Percentiles rank a stretch among this genome's conserved stretches.
Conservation (phyloP, 2,888 invertebrate species). For the Cancer borealis region DNA sequence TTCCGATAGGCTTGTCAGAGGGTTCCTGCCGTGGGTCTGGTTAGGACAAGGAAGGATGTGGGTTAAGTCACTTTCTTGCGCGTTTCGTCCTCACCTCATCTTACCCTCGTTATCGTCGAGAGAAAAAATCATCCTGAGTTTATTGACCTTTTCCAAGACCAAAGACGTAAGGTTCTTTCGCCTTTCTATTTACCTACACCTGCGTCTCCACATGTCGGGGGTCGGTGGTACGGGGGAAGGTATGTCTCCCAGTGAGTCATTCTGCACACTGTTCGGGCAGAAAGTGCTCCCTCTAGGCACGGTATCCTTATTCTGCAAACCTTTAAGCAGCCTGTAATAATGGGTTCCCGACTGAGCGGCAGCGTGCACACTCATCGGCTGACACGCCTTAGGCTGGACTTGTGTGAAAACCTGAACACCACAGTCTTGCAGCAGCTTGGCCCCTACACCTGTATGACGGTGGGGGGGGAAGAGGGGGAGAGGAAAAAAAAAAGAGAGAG, state of each 20-base stretch:
- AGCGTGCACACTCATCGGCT: not conserved
- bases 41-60: not conserved
- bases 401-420: not conserved
- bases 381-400: not conserved
- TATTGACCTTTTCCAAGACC: not conserved
- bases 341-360: not conserved
- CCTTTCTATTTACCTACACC: not conserved
- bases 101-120: not conserved
- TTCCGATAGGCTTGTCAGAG: not conserved
- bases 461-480: not conserved
- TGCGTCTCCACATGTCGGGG: not conserved
- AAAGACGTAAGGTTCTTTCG: not conserved
- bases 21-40: no score
- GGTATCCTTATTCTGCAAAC: not conserved
- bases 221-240: not conserved
- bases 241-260: not conserved
- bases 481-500: constrained; percentile 2
- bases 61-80: not conserved
- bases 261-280: not conserved
- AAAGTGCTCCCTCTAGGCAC: not conserved
- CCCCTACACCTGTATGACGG: not conserved
- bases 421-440: not conserved
- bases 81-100: not conserved
- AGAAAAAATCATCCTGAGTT: not conserved
- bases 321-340: not conserved